phyloP scores from a whole-genome alignment of 2,113 vertebrate species.

The Callionymus lyra region DNA sequence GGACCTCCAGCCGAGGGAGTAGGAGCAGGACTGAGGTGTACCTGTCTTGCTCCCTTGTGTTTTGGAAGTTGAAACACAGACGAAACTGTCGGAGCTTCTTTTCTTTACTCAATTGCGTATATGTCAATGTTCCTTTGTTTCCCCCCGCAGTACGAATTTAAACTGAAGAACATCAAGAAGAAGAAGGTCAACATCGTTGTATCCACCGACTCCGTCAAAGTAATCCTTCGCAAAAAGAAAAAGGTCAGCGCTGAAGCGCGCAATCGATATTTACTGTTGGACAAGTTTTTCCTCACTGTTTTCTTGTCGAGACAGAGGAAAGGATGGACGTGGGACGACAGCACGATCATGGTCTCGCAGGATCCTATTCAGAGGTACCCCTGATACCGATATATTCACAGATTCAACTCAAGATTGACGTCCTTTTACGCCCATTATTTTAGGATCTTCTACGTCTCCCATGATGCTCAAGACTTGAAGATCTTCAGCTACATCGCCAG shows the following conservation, averaged over 20 bases:
- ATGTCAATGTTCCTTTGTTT: not conserved
- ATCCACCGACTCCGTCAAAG: constrained; percentile 83
- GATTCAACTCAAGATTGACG: not conserved
- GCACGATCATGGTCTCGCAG: constrained; percentile 81
- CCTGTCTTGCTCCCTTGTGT: too few relatives aligned
- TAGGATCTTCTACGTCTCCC: constrained; percentile 97
- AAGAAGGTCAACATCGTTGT: constrained; percentile 93
- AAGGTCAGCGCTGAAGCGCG: constrained; percentile 77
- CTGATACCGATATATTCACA: not conserved
- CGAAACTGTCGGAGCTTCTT: too few relatives aligned
- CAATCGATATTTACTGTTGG: not conserved
- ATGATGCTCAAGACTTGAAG: constrained; percentile 95
- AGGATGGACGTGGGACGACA: constrained; percentile 89
- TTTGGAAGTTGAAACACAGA: too few relatives aligned
- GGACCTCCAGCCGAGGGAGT: too few relatives aligned
- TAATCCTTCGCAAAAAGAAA: constrained; percentile 87
- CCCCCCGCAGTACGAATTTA: constrained; percentile 86
- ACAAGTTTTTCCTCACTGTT: not conserved
- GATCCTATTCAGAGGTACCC: constrained; percentile 97
- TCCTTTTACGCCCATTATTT: not conserved
- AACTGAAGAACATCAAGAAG: constrained; percentile 98
- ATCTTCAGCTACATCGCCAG: constrained; percentile 97
- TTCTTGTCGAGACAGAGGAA: constrained; percentile 71
- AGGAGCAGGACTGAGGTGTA: too few relatives aligned
- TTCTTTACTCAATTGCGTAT: too few relatives aligned